Evolutionary conservation across 2,888 invertebrate genomes (phyloP), one percentile per base, ranked within the genome.

Genomic region (Acanthosepion esculentum): DNA sequence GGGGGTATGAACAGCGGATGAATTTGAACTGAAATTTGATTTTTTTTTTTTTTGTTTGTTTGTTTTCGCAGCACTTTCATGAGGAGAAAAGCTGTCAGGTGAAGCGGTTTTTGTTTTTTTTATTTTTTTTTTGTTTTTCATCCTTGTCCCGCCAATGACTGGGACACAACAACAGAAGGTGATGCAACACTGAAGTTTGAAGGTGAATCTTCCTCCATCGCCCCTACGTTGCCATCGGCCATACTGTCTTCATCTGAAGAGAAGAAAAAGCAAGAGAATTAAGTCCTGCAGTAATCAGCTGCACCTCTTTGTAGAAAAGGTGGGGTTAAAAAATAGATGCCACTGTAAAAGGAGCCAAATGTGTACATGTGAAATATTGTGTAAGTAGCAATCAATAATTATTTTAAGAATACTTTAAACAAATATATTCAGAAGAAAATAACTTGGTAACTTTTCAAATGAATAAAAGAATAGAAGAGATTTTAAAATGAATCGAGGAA

Each of bases 231-330:
- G 64, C 48, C 48, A 26, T 94, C 94, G 29, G 55, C 48, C 59
- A 94, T 33, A 64, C 94, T 59, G 33, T 94, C 94, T 55, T 94
- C 94, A 55, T 94, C 94, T 94, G 29, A n/a, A 94, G 20, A 48
- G n/a, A 41, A 59, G 8, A 94, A 64, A 29, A n/a, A 92, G 48
- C 7, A 92, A 78, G 12, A n/a, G 29, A 78, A 78, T 78, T 29
- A 78, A 29, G 8, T 78, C 26, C 29, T 78, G 18, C 41, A 41
- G 41, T 41, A 55, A 55, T 55, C 55, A 18, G 4, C 55, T 18
- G 2, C 20, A 29, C 41, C 41, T 18, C 91, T 91, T 26, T 15
- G 15, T 18, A 41, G 4, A 10, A 41, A 4, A 41, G 26, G 26
- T 5, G 18, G 41, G 50, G 1, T 50, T 50, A 50, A 15, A 50